Evolutionary conservation across 1,140 invertebrate genomes (phyloP), one percentile per base, ranked within the genome.

Genomic region (Rhyzopertha dominica): DNA sequence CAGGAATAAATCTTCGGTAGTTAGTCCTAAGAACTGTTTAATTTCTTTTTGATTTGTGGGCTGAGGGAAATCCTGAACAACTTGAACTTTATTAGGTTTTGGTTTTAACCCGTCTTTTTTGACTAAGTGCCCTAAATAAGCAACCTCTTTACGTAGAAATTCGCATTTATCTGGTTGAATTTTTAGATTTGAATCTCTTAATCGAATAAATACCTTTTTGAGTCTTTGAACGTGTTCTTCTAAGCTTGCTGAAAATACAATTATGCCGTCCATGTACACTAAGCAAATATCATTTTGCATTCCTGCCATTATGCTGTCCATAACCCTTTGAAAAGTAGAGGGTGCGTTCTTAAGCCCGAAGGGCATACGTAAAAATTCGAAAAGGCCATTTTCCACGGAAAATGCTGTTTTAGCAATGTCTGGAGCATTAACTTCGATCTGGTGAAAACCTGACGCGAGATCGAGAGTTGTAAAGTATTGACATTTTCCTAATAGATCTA

Each of bases 221-320:
- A 73, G 32, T 49, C 58, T 58, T n/a, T n/a, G 48, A 38, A 38
- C 66, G 62, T 57, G 65, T 40, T 43, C 10, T n/a, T 61, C 49
- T 28, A 71, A 41, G 12, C 49, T 56, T 7, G 43, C 46, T 4
- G 48, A 44, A 35, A 55, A 70, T 8, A 70, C 43, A 7, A 73
- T 47, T 2, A 69, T 61, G 45, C 71, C 69, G 35, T 73, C 70
- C 30, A 70, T 30, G 30, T 72, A 74, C 1, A 68, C 60, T 30
- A 65, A 55, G 43, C 58, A 55, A 14, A 51, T 34, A 17, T 44
- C 49, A 5, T 51, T 51, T 40, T 62, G 49, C 17, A 63, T 24
- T 9, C 55, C 60, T 5, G 43, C 30, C n/a, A 73, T 43, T 0
- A 69, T 46, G 4, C 36, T 41, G 34, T 65, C 53, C 60, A 70